Conservation (phyloP, 2,888 invertebrate genomes). For the Reticulitermes lucifugus region DNA sequence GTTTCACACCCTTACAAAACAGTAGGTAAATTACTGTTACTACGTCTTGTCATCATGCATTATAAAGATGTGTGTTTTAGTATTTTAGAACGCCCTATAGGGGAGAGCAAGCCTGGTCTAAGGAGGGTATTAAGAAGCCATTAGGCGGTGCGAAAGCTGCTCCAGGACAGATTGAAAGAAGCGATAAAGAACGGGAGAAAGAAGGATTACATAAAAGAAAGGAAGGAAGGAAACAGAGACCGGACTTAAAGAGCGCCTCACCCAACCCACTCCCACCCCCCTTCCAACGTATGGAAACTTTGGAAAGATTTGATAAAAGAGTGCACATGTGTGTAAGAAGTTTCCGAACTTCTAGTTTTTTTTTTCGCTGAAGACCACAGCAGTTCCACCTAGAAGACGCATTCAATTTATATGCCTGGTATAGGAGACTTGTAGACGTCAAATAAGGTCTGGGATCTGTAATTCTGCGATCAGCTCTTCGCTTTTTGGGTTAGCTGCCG, state of each 20-base stretch:
- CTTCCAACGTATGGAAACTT: conserved; percentile 39
- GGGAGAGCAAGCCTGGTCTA: conserved; percentile 42
- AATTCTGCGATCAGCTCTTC: not conserved
- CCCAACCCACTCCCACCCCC: too few species aligned
- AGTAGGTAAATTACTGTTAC: too few species aligned
- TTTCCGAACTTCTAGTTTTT: conserved; percentile 10
- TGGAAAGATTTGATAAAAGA: conserved; percentile 41
- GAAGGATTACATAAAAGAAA: conserved; percentile 49
- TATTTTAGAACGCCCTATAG: conserved; percentile 19
- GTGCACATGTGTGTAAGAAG: conserved; percentile 31
- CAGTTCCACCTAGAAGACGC: not conserved
- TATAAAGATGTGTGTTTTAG: not conserved
- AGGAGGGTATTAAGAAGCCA: conserved; percentile 53
- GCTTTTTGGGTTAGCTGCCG: too few species aligned
- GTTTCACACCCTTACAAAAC: too few species aligned
- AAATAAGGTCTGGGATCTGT: not conserved
- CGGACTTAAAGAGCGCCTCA: not conserved
- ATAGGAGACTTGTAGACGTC: not conserved
- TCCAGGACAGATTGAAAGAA: conserved; percentile 51
- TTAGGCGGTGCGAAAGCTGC: conserved; percentile 49
- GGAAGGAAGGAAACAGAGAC: conserved; percentile 44
- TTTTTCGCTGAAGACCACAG: not conserved
- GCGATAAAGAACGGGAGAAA: conserved; percentile 50
- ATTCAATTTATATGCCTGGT: not conserved
- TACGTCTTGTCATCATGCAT: too few species aligned